These are phyloP conservation scores for Nycteola revayana DNA, from an alignment of 2,888 invertebrate genomes.

Conservation along the genomic window DNA sequence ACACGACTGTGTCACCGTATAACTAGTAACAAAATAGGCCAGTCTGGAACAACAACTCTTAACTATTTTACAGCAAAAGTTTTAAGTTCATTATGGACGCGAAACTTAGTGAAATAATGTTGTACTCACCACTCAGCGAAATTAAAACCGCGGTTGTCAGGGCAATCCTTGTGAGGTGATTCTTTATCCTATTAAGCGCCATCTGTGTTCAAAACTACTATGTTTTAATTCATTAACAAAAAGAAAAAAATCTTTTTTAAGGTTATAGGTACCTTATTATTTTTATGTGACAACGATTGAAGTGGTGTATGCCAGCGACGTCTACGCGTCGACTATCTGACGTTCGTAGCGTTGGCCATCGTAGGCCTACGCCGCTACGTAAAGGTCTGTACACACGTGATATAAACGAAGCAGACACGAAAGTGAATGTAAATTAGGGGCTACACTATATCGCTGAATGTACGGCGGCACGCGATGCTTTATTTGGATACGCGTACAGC, in stretches of 20 bases:
- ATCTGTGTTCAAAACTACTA: slow-evolving; percentile 47
- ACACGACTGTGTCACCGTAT: no score
- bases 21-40: slow-evolving; percentile 19
- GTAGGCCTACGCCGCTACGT: slow-evolving; percentile 25
- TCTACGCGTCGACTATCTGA: slow-evolving; percentile 39
- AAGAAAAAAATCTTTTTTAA: no score
- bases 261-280: not conserved
- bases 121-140: slow-evolving; percentile 69
- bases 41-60: slow-evolving; percentile 31
- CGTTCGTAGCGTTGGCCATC: slow-evolving; percentile 22
- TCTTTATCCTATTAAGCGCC: slow-evolving; percentile 42
- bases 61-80: slow-evolving; percentile 49
- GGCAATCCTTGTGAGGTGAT: slow-evolving; percentile 41
- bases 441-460: no score
- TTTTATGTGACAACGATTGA: slow-evolving; percentile 5
- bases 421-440: no score
- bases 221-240: slow-evolving; percentile 4
- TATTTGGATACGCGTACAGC: no score
- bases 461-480: no score
- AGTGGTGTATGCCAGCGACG: slow-evolving; percentile 28
- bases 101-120: slow-evolving; percentile 48
- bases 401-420: no score
- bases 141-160: slow-evolving; percentile 53
- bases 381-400: slow-evolving; percentile 34
- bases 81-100: slow-evolving; percentile 37